Conservation (phyloP, 92 coral and sea anemone genomes). For the Zoanthus sociatus region DNA sequence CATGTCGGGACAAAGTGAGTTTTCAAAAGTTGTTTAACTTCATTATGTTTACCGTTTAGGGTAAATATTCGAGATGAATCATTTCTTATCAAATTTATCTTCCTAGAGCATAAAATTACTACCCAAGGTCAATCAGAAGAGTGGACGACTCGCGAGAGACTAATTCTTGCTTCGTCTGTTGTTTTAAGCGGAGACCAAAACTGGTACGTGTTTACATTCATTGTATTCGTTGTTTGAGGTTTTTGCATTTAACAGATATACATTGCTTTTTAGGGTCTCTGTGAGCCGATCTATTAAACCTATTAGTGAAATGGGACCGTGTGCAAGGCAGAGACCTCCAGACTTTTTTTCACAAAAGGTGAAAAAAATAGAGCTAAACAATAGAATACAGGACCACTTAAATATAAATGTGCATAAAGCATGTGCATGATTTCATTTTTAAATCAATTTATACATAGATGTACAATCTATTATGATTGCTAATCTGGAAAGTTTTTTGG, state of each 20-base stretch:
- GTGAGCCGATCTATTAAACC: conserved; percentile 97
- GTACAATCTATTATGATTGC: no score
- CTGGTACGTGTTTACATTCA: conserved; percentile 66
- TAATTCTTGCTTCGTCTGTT: conserved; percentile 93
- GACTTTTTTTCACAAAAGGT: conserved; percentile 99
- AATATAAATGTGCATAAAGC: no score
- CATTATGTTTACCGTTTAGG: background rate
- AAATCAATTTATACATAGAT: no score
- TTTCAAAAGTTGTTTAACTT: background rate
- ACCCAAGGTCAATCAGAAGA: conserved; percentile 79
- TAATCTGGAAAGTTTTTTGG: no score
- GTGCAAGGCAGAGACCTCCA: conserved; percentile 84
- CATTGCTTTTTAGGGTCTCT: conserved; percentile 80
- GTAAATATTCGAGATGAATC: background rate
- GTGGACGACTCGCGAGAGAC: conserved; percentile 93
- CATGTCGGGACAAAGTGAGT: conserved; percentile 75
- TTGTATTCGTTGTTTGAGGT: no score
- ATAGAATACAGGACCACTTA: no score
- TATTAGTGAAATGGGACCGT: conserved; percentile 86
- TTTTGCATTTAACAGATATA: background rate
- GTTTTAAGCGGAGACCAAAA: conserved; percentile 98
- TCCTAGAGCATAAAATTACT: conserved; percentile 73
- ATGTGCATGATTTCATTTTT: no score
- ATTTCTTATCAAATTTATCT: background rate
- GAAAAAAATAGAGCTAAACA: background rate